Conservation (phyloP, 2,888 invertebrate genomes). For the Sarcophaga carnaria region DNA sequence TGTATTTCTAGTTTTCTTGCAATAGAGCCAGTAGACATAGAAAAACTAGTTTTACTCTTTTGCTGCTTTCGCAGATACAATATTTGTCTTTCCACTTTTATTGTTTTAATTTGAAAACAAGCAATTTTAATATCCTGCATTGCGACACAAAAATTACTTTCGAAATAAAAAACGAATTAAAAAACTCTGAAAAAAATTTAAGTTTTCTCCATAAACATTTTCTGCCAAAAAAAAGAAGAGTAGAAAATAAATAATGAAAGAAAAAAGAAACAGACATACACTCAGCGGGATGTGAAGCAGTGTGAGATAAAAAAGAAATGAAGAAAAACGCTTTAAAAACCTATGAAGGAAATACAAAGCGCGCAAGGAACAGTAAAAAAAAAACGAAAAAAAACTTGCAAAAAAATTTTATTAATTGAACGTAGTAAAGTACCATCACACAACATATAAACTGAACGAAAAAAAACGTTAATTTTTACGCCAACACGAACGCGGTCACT, state of each 20-base stretch:
- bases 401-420: too few species aligned
- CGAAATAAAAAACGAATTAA: conserved; percentile 25
- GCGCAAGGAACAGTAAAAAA: too few species aligned
- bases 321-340: not conserved
- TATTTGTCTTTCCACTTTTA: not conserved
- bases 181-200: not conserved
- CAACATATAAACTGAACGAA: not conserved
- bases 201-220: conserved; percentile 3
- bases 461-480: not conserved
- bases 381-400: too few species aligned
- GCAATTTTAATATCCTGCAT: conserved; percentile 57
- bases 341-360: not conserved
- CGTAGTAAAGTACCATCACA: too few species aligned
- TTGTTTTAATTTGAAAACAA: conserved; percentile 49
- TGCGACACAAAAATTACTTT: conserved; percentile 60
- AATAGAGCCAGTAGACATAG: not conserved
- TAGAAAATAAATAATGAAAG: not conserved
- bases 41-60: not conserved
- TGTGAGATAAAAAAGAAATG: not conserved
- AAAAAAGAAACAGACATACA: not conserved
- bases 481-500: not conserved
- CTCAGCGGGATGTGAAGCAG: conserved; percentile 2
- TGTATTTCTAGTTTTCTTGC: not conserved
- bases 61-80: not conserved
- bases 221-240: conserved; percentile 44